Percentiles rank a stretch among this genome's conserved stretches.
Conservation (phyloP, 1,140 invertebrate genomes). For the Pseudomyrmex concolor region DNA sequence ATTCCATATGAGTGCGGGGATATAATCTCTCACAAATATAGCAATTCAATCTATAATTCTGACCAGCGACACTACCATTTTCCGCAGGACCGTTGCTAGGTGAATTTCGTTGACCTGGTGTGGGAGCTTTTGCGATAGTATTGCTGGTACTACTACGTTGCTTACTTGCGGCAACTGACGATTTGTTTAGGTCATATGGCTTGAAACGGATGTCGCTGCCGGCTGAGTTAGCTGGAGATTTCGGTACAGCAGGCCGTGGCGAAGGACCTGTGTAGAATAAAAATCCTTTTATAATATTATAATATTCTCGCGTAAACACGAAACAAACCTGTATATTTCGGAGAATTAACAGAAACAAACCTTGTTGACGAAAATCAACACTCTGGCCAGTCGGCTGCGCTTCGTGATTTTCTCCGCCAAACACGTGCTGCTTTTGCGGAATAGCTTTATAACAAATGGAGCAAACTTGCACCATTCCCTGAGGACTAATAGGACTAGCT, state of each 20-base stretch:
- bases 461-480: constrained; percentile 94
- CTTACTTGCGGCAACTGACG: constrained; percentile 85
- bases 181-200: constrained; percentile 89
- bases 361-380: constrained; percentile 79
- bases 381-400: constrained; percentile 80
- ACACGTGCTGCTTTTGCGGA: constrained; percentile 92
- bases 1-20: constrained; percentile 91
- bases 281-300: neutral
- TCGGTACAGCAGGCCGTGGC: constrained; percentile 84
- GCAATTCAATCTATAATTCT: constrained; percentile 86
- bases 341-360: constrained; percentile 48
- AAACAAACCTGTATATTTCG: constrained; percentile 12
- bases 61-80: constrained; percentile 81
- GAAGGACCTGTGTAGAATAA: constrained; percentile 73
- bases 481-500: constrained; percentile 92
- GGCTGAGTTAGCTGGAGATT: constrained; percentile 86
- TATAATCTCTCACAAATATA: constrained; percentile 91
- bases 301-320: neutral
- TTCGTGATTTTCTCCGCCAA: constrained; percentile 86
- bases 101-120: constrained; percentile 83
- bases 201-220: constrained; percentile 89
- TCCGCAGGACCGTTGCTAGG: constrained; percentile 80
- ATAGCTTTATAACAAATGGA: constrained; percentile 93
- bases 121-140: constrained; percentile 81
- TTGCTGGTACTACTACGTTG: constrained; percentile 80